A percentile compares a stretch with the other conserved stretches of the same genome.
Conservation (phyloP, 2,888 invertebrate species). For the Lamellibrachia columna region DNA sequence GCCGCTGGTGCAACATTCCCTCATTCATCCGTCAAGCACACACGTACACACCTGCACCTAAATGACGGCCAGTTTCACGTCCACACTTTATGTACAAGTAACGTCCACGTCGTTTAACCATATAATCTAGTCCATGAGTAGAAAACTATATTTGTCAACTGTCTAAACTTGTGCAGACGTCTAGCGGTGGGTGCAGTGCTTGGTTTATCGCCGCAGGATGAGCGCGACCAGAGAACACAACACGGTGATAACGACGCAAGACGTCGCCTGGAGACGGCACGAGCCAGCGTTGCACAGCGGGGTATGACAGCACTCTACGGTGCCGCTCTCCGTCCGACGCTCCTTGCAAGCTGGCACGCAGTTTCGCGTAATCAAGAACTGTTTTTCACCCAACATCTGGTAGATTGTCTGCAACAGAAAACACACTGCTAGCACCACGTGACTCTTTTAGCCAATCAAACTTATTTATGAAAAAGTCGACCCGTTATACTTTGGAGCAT, state of each 20-base stretch:
- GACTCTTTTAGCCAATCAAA: no score
- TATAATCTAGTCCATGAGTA: neutral
- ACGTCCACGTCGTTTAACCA: neutral
- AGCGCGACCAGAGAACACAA: neutral
- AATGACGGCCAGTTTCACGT: neutral
- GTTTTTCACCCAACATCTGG: neutral
- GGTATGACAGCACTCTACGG: neutral
- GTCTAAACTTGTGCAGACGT: neutral
- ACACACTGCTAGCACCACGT: neutral
- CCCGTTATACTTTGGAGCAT: no score
- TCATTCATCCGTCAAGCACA: neutral
- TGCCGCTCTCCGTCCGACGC: neutral
- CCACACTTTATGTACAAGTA: neutral
- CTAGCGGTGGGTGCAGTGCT: neutral
- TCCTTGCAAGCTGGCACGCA: neutral
- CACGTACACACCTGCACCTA: neutral
- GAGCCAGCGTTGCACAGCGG: neutral
- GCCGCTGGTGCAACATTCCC: neutral
- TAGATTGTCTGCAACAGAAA: neutral
- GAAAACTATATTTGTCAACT: neutral
- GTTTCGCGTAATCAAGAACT: neutral
- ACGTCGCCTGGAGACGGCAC: neutral
- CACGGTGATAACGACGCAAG: neutral
- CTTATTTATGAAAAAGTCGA: no score
- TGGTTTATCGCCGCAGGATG: neutral